Evolutionary conservation across 2,113 vertebrate species (phyloP).

Genomic region (Aspidoscelis tigris): DNA sequence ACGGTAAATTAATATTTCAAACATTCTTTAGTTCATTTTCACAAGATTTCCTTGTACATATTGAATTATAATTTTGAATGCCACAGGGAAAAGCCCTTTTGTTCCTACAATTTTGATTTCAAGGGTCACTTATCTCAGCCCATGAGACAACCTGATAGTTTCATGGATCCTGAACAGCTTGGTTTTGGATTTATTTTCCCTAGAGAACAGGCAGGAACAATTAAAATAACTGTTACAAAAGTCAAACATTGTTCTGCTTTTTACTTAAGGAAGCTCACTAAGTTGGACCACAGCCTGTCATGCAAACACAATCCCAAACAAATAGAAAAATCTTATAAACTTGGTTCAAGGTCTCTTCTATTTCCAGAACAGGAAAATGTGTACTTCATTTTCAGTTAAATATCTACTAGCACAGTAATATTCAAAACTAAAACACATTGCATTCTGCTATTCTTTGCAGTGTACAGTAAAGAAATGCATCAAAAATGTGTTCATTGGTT

Average conservation of each 20-base stretch:
- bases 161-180: not conserved
- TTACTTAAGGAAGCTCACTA: not conserved
- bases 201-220: not conserved
- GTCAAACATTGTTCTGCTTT: not conserved
- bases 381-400: not conserved
- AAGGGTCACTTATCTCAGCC: not conserved
- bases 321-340: not conserved
- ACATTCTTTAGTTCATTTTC: not conserved
- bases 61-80: not conserved
- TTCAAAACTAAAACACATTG: not conserved
- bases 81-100: not conserved
- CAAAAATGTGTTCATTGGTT: not conserved
- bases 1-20: not conserved
- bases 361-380: constrained; percentile 12
- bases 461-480: not conserved
- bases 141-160: not conserved
- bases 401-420: not conserved
- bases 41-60: not conserved
- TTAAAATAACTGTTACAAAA: not conserved
- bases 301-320: constrained; percentile 26
- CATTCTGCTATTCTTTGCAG: not conserved
- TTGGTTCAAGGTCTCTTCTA: constrained; percentile 16
- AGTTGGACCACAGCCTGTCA: not conserved
- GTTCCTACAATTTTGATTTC: not conserved
- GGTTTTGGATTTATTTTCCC: not conserved